phyloP scores from a whole-genome alignment of 2,797 vertebrate genomes.

The Aselliscus stoliczkanus region DNA sequence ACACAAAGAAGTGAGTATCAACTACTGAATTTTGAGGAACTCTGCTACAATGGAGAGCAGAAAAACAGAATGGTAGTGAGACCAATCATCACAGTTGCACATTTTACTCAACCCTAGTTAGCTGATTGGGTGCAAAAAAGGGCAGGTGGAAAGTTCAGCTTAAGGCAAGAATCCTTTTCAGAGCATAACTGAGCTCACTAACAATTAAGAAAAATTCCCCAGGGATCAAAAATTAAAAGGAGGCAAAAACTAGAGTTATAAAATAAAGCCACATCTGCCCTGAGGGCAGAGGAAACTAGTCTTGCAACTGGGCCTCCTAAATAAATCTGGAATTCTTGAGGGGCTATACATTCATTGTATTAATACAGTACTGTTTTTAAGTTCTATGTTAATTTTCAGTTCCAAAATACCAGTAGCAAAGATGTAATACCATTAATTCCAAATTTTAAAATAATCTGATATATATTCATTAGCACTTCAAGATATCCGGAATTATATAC shows the following conservation, averaged over 20 bases:
- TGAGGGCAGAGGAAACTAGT: neutral
- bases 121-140: neutral
- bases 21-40: neutral
- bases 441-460: neutral
- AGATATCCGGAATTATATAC: neutral
- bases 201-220: neutral
- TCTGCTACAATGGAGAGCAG: neutral
- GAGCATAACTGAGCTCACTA: neutral
- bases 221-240: neutral
- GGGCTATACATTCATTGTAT: neutral
- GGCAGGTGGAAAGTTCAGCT: neutral
- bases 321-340: neutral
- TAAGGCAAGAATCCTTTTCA: neutral
- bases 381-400: neutral
- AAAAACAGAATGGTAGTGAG: neutral
- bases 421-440: neutral
- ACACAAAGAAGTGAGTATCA: neutral
- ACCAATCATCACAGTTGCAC: neutral
- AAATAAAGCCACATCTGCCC: neutral
- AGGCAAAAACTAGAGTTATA: neutral
- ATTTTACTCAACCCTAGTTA: neutral
- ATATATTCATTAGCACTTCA: neutral
- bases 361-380: neutral
- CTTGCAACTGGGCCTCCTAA: neutral
- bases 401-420: neutral